These are phyloP conservation scores for Heliconius aoede DNA, from an alignment of 2,888 invertebrate genomes.

Conservation along the genomic window DNA sequence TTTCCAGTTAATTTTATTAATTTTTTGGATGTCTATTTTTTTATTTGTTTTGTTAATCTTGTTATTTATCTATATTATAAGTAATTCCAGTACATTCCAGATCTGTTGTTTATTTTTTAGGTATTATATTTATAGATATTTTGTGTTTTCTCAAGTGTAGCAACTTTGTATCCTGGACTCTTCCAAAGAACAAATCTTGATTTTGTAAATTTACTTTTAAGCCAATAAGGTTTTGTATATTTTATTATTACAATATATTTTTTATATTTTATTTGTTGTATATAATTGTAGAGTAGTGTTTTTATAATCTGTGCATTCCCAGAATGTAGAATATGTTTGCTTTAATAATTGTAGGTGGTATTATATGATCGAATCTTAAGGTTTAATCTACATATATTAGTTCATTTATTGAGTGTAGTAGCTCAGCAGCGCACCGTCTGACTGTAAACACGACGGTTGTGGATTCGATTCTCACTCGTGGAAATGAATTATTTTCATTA, in stretches of 20 bases:
- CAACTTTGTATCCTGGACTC: constrained; percentile 41
- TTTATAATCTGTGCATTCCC: constrained; percentile 68
- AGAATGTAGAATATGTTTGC: constrained; percentile 75
- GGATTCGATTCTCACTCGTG: not conserved
- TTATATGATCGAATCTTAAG: constrained; percentile 53
- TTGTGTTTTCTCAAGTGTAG: constrained; percentile 15
- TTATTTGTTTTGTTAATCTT: not conserved
- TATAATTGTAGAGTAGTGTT: constrained; percentile 61
- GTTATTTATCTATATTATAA: not conserved
- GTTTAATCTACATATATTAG: constrained; percentile 23
- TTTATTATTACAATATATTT: constrained; percentile 62
- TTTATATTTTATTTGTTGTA: constrained; percentile 68
- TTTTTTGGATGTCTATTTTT: not conserved
- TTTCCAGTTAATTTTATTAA: not conserved
- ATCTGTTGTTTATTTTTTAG: constrained; percentile 25
- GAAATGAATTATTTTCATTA: not conserved
- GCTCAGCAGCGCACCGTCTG: no score
- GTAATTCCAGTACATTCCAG: constrained; percentile 33
- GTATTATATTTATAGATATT: constrained; percentile 12
- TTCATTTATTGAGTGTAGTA: not conserved
- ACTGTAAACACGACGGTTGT: not conserved
- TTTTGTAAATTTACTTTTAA: constrained; percentile 50
- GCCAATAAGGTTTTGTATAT: constrained; percentile 49
- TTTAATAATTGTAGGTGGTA: constrained; percentile 65
- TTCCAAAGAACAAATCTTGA: constrained; percentile 62